Conservation (phyloP, 2,888 invertebrate genomes). For the Ophonus ardosiacus region DNA sequence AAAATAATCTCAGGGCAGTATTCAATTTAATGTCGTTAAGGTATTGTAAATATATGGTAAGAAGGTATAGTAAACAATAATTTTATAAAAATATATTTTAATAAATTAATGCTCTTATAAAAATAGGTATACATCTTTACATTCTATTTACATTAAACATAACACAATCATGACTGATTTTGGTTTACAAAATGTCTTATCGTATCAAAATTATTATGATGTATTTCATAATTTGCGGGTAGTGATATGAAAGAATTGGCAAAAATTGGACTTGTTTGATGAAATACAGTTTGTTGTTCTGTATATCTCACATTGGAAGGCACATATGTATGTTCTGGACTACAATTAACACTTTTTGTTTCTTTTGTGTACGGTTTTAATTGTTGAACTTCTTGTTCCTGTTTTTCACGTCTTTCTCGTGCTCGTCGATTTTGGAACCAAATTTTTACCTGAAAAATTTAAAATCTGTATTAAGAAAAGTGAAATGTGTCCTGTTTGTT, state of each 20-base stretch:
- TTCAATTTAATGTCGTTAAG: background rate
- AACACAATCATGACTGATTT: constrained; percentile 2
- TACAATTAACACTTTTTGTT: background rate
- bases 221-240: background rate
- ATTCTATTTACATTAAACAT: background rate
- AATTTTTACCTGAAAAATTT: constrained; percentile 77
- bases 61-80: background rate
- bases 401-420: constrained; percentile 83
- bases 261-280: background rate
- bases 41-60: background rate
- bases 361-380: constrained; percentile 39
- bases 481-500: no score
- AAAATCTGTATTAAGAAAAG: constrained; percentile 3
- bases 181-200: constrained; percentile 11
- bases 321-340: background rate
- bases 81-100: constrained; percentile 31
- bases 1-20: background rate
- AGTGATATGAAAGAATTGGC: background rate
- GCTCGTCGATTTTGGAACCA: constrained; percentile 92
- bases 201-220: background rate
- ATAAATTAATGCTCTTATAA: constrained; percentile 37
- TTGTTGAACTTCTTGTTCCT: constrained; percentile 57
- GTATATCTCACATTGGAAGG: background rate
- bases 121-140: constrained; percentile 15
- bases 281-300: background rate